Conservation (phyloP, 64 coral and sea anemone genomes). For the Exaiptasia diaphana region DNA sequence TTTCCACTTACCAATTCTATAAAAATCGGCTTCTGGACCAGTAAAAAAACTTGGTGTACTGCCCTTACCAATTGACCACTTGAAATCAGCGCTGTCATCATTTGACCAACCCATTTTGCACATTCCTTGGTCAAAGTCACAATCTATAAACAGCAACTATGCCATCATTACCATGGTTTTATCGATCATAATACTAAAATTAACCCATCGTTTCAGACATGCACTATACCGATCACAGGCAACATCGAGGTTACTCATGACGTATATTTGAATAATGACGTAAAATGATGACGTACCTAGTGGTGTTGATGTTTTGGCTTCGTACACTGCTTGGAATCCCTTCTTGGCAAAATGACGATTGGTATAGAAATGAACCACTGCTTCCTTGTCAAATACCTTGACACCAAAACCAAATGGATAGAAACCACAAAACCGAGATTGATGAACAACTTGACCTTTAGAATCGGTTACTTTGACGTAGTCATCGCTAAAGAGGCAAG, state of each 20-base stretch:
- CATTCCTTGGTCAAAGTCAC: neutral
- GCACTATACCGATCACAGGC: no score
- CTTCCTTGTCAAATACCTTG: neutral
- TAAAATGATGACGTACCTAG: no score
- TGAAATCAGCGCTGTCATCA: neutral
- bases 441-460: neutral
- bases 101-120: neutral
- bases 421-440: neutral
- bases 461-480: neutral
- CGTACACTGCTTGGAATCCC: neutral
- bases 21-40: neutral
- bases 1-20: conserved; percentile 2
- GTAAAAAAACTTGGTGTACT: neutral
- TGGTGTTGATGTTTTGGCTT: neutral
- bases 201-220: no score
- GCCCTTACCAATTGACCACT: conserved; percentile 9
- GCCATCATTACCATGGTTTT: no score
- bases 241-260: no score
- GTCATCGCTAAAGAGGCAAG: neutral
- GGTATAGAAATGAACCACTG: neutral
- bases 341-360: neutral
- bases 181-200: no score
- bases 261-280: no score
- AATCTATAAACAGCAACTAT: no score
- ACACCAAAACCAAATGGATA: neutral